Evolutionary conservation across 2,888 invertebrate genomes (phyloP).

Genomic region (Diarsia brunnea): DNA sequence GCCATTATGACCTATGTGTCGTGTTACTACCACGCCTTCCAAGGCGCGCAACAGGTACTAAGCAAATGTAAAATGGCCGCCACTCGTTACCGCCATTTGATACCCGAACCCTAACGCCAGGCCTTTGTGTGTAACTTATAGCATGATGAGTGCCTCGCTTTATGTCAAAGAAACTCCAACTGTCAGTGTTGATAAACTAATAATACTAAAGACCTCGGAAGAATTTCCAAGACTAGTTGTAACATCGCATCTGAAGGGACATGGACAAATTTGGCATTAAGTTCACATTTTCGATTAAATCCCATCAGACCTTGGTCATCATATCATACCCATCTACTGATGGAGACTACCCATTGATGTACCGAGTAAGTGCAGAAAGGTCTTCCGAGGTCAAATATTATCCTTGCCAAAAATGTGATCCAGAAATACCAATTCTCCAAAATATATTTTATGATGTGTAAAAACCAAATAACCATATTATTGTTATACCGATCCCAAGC

Average conservation of each 20-base stretch:
- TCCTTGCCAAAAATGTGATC: slow-evolving; percentile 26
- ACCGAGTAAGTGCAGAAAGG: slow-evolving; percentile 20
- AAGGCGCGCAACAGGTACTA: slow-evolving; percentile 99
- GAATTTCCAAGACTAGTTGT: slow-evolving; percentile 32
- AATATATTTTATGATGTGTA: slow-evolving; percentile 38
- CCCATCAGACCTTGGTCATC: slow-evolving; percentile 5
- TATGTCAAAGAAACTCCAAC: slow-evolving; percentile 68
- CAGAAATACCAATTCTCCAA: slow-evolving; percentile 22
- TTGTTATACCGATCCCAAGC: slow-evolving; percentile 33
- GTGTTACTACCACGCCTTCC: slow-evolving; percentile 99
- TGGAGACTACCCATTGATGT: slow-evolving; percentile 8
- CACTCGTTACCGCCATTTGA: slow-evolving; percentile 76
- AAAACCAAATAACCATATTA: slow-evolving; percentile 19
- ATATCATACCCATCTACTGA: slow-evolving; percentile 1
- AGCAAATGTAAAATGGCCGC: slow-evolving; percentile 80
- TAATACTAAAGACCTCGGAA: slow-evolving; percentile 54
- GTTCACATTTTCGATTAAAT: slow-evolving; percentile 8
- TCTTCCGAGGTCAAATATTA: slow-evolving; percentile 46
- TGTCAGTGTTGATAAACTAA: slow-evolving; percentile 60
- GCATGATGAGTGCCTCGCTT: slow-evolving; percentile 84
- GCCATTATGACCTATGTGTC: slow-evolving; percentile 99
- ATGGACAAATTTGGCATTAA: neutral
- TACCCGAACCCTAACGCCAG: slow-evolving; percentile 85
- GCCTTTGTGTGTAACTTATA: slow-evolving; percentile 89
- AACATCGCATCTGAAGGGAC: neutral